Conservation (phyloP, 1,140 invertebrate species). For the Nephila pilipes region DNA sequence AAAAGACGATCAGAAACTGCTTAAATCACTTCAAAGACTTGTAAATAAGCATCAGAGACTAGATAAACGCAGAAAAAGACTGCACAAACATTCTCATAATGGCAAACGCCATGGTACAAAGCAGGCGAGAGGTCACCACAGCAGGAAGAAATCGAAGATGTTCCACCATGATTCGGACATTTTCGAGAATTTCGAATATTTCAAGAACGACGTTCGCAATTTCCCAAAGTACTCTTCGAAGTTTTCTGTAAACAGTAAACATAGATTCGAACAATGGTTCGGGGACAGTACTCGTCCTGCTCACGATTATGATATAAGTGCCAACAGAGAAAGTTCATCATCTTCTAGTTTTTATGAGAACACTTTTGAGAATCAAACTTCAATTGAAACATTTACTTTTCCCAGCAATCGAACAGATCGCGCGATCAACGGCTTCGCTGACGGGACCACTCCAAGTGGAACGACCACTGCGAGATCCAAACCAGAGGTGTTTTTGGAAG, state of each 20-base stretch:
- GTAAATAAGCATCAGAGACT: slow-evolving; percentile 39
- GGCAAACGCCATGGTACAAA: neutral
- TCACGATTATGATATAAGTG: slow-evolving; percentile 42
- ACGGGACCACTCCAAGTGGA: neutral
- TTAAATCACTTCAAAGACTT: slow-evolving; percentile 21
- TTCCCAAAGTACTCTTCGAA: slow-evolving; percentile 23
- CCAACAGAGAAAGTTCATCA: slow-evolving; percentile 31
- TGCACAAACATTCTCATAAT: slow-evolving; percentile 1
- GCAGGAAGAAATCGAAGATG: slow-evolving; percentile 9
- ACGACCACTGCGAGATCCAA: neutral
- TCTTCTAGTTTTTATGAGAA: neutral
- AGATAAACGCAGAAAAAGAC: neutral
- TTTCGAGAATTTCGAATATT: slow-evolving; percentile 1
- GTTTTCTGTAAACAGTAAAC: slow-evolving; percentile 12
- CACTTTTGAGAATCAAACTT: neutral
- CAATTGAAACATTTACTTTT: neutral
- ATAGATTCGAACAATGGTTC: slow-evolving; percentile 24
- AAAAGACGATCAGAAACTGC: neutral
- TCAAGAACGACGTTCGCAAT: neutral
- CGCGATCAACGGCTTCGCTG: neutral
- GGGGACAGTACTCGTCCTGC: neutral
- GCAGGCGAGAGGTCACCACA: neutral
- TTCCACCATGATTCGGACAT: neutral
- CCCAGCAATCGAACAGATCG: neutral
- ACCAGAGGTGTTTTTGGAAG: slow-evolving; percentile 31